Evolutionary conservation across 2,113 vertebrate genomes (phyloP).

Genomic region (Dipodomys merriami): DNA sequence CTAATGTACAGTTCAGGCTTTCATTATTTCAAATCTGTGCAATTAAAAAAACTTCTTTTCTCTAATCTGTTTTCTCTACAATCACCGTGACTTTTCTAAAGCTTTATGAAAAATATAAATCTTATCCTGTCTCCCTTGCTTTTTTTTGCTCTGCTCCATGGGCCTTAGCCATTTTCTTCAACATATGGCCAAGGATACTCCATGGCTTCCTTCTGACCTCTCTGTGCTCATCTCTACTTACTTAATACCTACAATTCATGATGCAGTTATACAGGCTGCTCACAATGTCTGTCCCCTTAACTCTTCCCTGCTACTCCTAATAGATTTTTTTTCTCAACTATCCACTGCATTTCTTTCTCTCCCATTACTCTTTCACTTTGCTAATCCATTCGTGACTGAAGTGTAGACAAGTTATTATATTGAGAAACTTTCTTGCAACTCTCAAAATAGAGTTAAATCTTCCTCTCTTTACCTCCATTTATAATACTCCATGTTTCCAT

Average conservation of each 20-base stretch:
- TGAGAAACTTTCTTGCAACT: background rate
- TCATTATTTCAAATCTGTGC: background rate
- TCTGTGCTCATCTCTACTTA: too few relatives aligned
- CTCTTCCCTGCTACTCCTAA: too few relatives aligned
- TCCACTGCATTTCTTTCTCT: background rate
- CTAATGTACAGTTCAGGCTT: background rate
- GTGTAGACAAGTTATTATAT: background rate
- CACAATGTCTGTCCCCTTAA: background rate
- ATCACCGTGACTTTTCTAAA: background rate
- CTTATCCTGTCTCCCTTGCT: background rate
- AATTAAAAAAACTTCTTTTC: background rate
- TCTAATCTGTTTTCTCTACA: background rate
- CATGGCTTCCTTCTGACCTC: too few relatives aligned
- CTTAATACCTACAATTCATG: too few relatives aligned
- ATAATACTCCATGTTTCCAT: background rate
- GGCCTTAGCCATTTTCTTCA: background rate
- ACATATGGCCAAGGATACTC: background rate
- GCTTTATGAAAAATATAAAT: background rate
- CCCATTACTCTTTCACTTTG: background rate
- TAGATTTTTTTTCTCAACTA: background rate
- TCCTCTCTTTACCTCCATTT: background rate
- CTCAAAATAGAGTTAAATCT: background rate
- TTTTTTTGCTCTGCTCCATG: background rate
- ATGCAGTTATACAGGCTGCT: too few relatives aligned
- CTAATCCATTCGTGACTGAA: background rate